Conservation (phyloP, 2,888 invertebrate species). For the Lissonota sp. region DNA sequence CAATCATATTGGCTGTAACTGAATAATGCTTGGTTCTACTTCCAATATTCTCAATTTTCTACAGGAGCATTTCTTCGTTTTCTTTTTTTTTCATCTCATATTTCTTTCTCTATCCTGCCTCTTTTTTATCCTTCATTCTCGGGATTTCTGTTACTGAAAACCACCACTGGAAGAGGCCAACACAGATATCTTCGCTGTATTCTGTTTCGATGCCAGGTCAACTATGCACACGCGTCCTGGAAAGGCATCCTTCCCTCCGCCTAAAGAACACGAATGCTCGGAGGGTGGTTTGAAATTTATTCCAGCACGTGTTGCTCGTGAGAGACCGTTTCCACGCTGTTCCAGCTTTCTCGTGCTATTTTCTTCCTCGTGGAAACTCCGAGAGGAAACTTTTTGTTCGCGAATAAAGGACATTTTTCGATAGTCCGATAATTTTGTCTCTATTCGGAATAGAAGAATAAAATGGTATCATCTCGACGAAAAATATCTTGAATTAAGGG, state of each 20-base stretch:
- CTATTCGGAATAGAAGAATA: neutral
- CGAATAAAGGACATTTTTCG: neutral
- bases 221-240: slow-evolving; percentile 1
- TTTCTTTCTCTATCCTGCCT: slow-evolving; percentile 8
- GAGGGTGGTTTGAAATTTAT: slow-evolving; percentile 50
- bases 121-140: slow-evolving; percentile 30
- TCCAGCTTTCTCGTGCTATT: slow-evolving; percentile 1
- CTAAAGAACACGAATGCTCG: neutral
- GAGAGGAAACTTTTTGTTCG: neutral
- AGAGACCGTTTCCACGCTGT: slow-evolving; percentile 1
- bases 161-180: slow-evolving; percentile 9
- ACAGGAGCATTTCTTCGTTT: no score
- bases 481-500: no score
- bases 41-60: no score
- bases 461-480: neutral
- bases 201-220: slow-evolving; percentile 39
- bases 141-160: slow-evolving; percentile 21
- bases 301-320: slow-evolving; percentile 59
- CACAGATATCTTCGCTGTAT: slow-evolving; percentile 26
- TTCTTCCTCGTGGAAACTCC: neutral
- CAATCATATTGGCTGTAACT: no score
- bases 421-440: slow-evolving; percentile 1
- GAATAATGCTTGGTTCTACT: no score
- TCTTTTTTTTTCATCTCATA: slow-evolving; percentile 1
- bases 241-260: no score